Base-by-base conservation (phyloP, 2,888 invertebrate species). In the Drosophila rellima region DNA sequence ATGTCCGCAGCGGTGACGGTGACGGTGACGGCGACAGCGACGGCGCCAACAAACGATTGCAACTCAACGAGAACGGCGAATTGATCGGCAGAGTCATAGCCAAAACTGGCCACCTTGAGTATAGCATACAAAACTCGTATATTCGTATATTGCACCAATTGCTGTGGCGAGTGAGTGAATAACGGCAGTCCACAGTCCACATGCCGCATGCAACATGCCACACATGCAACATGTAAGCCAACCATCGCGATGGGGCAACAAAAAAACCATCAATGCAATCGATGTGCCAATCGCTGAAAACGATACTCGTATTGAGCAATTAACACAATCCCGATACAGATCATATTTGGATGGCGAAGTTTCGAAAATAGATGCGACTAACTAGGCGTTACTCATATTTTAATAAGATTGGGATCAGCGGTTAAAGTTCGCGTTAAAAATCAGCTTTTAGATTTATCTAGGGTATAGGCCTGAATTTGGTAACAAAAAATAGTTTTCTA, bases 41-140 rank as follows among this genome's bases (percentile, higher is more conserved):
- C 61, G 47, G 62, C 70, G 65, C 52, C 70, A 63, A 60, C 47
- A 37, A 52, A 44, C 74, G 50, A 74, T 55, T 69, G 68, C 70
- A 82, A 77, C 68, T 78, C 64, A 77, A 86, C 77, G 74, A 82
- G 82, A 81, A 82, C 80, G 83, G 63, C 55, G 39, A 74, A 73
- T 70, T 74, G 69, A 80, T 74, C 78, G 80, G 54, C 60, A 68
- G 51, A 61, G 61, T 60, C 55, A 54, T 42, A 52, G 73, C 73
- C 67, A 64, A 60, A 77, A 67, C 55, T 72, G 74, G 44, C 80
- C 81, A 70, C 52, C 70, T 66, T 68, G 61, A 72, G 65, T 42
- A 20, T 33, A 7, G 10, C 47, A 10, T 35, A 39, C 11, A 13
- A 18, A 7, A 18, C 4, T 11, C 15, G 39, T 29, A 10, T 35